These are phyloP conservation scores for Caenorhabditis inopinata DNA, from an alignment of 1,140 invertebrate species.

Conservation along the genomic window DNA sequence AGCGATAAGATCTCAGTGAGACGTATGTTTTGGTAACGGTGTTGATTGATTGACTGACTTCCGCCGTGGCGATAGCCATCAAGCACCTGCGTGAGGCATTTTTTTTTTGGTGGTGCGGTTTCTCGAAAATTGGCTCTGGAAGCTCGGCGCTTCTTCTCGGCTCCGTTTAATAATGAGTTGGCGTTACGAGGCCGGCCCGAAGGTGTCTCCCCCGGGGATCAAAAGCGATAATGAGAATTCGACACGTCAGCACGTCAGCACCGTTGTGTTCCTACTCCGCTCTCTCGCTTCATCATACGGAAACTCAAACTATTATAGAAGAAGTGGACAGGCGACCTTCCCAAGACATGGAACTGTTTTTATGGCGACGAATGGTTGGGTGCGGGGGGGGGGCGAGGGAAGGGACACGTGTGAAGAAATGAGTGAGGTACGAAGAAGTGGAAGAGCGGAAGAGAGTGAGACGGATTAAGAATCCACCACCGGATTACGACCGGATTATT, in stretches of 20 bases:
- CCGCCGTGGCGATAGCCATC: not conserved
- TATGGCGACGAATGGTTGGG: no score
- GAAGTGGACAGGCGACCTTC: constrained; percentile 9
- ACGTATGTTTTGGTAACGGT: constrained; percentile 13
- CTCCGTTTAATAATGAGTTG: no score
- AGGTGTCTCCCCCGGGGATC: no score
- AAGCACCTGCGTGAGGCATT: not conserved
- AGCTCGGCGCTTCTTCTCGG: no score
- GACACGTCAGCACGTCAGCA: not conserved
- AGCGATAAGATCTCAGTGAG: not conserved
- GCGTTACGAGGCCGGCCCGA: no score
- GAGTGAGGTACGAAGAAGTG: no score
- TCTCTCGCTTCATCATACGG: not conserved
- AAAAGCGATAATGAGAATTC: no score
- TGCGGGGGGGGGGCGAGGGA: not conserved
- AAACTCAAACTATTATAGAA: not conserved
- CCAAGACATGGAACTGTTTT: constrained; percentile 10
- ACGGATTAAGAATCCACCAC: not conserved
- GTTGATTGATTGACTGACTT: not conserved
- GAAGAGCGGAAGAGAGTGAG: no score
- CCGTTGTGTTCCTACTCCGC: not conserved
- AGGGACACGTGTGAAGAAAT: not conserved
- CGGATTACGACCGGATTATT: constrained; percentile 15
- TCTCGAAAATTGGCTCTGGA: no score
- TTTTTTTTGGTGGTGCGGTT: not conserved